A percentile compares a stretch with the other conserved stretches of the same genome.
phyloP scores from a whole-genome alignment of 1,140 invertebrate genomes.

The Drosophila bifasciata region DNA sequence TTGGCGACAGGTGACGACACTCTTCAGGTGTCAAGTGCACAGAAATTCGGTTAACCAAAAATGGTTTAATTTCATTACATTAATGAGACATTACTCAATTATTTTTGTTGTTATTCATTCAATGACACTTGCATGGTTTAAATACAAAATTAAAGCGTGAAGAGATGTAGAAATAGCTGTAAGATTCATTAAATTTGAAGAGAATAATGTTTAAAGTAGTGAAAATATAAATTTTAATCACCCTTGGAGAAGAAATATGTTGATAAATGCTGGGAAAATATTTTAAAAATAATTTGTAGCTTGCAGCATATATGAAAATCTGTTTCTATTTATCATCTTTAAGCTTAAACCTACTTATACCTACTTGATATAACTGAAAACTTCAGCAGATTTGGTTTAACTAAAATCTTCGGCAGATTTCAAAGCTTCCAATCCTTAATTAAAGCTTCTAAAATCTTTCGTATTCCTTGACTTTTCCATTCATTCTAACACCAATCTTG shows the following conservation, averaged over 20 bases:
- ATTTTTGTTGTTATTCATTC: constrained; percentile 3
- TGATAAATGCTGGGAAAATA: no score
- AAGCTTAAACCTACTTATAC: no score
- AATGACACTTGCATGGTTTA: neutral
- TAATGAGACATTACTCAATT: constrained; percentile 29
- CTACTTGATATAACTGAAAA: no score
- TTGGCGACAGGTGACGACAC: constrained; percentile 32
- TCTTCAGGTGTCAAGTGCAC: constrained; percentile 66
- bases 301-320: no score
- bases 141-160: neutral
- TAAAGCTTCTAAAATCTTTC: constrained; percentile 17
- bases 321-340: no score
- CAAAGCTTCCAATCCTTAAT: no score
- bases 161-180: neutral
- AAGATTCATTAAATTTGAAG: neutral
- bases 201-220: no score
- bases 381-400: no score
- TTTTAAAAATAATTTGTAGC: no score
- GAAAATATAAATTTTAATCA: neutral
- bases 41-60: constrained; percentile 37
- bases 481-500: constrained; percentile 44
- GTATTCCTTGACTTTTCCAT: constrained; percentile 28
- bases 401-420: no score
- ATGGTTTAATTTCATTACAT: constrained; percentile 20
- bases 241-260: no score